Evolutionary conservation across 2,888 invertebrate species (phyloP).

Genomic region (Lasioglossum calceatum): DNA sequence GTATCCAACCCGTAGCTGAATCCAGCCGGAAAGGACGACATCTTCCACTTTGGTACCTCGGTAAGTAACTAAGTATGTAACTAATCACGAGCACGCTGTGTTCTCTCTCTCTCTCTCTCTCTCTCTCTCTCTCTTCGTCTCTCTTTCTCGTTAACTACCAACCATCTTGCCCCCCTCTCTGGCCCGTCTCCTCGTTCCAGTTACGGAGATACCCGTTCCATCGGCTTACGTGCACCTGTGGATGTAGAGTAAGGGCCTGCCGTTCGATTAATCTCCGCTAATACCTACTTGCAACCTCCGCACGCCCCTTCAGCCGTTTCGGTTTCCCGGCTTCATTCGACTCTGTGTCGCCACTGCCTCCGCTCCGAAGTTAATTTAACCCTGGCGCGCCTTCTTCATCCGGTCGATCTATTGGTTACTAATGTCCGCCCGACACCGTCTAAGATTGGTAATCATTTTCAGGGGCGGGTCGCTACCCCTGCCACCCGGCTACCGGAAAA

Average conservation of each 20-base stretch:
- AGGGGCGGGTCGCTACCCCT: constrained; percentile 58
- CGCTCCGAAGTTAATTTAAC: constrained; percentile 75
- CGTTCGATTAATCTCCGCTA: constrained; percentile 81
- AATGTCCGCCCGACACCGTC: constrained; percentile 68
- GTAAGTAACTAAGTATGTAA: constrained; percentile 76
- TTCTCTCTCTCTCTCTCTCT: constrained; percentile 18
- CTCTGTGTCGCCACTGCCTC: constrained; percentile 62
- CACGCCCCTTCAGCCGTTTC: constrained; percentile 68
- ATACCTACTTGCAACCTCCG: constrained; percentile 77
- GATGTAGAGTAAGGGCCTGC: constrained; percentile 62
- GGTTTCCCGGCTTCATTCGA: constrained; percentile 67
- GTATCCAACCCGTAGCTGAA: constrained; percentile 44
- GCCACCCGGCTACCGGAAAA: constrained; percentile 43
- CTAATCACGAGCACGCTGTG: constrained; percentile 72
- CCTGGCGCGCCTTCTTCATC: constrained; percentile 63
- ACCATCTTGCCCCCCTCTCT: constrained; percentile 20
- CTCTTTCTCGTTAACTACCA: constrained; percentile 38
- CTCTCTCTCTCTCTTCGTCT: background rate
- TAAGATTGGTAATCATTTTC: constrained; percentile 74
- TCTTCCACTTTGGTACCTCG: constrained; percentile 67
- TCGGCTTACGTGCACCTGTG: constrained; percentile 63
- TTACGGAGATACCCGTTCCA: constrained; percentile 41
- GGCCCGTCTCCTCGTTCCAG: constrained; percentile 12
- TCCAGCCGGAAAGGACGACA: constrained; percentile 48
- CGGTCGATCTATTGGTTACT: constrained; percentile 73